Evolutionary conservation across 92 coral and sea anemone genomes (phyloP).

Genomic region (Plumapathes pennacea): DNA sequence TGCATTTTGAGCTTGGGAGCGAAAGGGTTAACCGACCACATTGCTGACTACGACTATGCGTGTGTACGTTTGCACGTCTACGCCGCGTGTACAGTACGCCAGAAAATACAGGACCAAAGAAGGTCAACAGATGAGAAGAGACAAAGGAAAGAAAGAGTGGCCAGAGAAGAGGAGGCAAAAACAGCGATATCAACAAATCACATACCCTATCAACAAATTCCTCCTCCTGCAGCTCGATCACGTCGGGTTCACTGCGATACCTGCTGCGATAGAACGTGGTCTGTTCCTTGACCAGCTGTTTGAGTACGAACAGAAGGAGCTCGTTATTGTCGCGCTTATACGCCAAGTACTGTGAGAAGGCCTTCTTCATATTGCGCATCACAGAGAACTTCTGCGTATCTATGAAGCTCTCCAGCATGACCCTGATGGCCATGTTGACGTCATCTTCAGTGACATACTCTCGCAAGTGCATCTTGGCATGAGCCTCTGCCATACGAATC

Average conservation of each 20-base stretch:
- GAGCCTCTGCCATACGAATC: conserved; percentile 98
- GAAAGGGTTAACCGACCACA: too few relatives aligned
- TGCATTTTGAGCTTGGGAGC: too few relatives aligned
- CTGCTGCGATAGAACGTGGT: conserved; percentile 82
- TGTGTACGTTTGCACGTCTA: too few relatives aligned
- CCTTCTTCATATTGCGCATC: conserved; percentile 97
- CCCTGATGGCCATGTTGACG: conserved; percentile 98
- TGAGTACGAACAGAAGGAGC: conserved; percentile 85
- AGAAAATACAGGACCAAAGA: too few relatives aligned
- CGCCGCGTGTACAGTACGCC: too few relatives aligned
- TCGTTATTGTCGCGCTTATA: conserved; percentile 97
- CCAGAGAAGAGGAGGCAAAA: too few relatives aligned
- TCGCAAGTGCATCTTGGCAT: conserved; percentile 94
- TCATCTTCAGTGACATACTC: conserved; percentile 95
- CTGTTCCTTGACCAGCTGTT: conserved; percentile 89
- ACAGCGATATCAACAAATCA: too few relatives aligned
- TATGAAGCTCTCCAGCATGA: conserved; percentile 98
- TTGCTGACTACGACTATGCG: too few relatives aligned
- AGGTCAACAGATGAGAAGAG: too few relatives aligned
- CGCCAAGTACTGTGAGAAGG: conserved; percentile 88
- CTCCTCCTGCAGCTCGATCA: conserved; percentile 88
- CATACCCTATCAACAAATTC: conserved; percentile 93
- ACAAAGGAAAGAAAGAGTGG: too few relatives aligned
- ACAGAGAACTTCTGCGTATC: conserved; percentile 99
- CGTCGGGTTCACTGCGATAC: conserved; percentile 78